Evolutionary conservation across 1,140 invertebrate species (phyloP).

Genomic region (Colletes gigas): DNA sequence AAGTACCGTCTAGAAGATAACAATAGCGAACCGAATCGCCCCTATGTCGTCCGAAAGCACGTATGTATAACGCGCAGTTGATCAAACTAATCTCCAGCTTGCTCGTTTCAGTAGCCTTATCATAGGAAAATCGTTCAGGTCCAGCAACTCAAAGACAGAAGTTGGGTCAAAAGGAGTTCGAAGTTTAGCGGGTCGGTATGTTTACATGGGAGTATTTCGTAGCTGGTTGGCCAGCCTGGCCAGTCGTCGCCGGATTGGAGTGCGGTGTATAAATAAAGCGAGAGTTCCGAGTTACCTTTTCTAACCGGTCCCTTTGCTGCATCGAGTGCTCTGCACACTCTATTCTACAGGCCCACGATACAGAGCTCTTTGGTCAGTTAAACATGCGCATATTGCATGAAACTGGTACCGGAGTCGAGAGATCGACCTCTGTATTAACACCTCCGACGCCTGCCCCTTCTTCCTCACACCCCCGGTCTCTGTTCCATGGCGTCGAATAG

Average conservation of each 20-base stretch:
- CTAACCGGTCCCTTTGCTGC: constrained; percentile 46
- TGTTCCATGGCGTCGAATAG: constrained; percentile 63
- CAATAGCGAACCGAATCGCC: background rate
- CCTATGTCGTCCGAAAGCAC: background rate
- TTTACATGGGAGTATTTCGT: constrained; percentile 58
- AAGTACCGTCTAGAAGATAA: too few species aligned
- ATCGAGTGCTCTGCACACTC: constrained; percentile 50
- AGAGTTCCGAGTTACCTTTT: constrained; percentile 44
- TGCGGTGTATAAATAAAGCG: constrained; percentile 71
- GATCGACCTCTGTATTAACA: constrained; percentile 80
- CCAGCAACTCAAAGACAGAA: constrained; percentile 35
- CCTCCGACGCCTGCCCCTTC: constrained; percentile 63
- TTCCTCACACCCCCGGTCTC: constrained; percentile 8
- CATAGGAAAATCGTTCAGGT: background rate
- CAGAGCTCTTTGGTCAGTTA: constrained; percentile 79
- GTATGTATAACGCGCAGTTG: background rate
- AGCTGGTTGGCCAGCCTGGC: constrained; percentile 48
- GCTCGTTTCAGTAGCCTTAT: too few species aligned
- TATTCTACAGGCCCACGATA: constrained; percentile 60
- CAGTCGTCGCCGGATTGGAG: constrained; percentile 53
- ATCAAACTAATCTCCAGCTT: background rate
- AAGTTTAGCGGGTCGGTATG: constrained; percentile 48
- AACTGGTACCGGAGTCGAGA: constrained; percentile 77
- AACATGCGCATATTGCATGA: constrained; percentile 82
- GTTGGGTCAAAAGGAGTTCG: constrained; percentile 24